Base-by-base conservation (phyloP, 2,888 invertebrate genomes). In the Lycaena phlaeas region DNA sequence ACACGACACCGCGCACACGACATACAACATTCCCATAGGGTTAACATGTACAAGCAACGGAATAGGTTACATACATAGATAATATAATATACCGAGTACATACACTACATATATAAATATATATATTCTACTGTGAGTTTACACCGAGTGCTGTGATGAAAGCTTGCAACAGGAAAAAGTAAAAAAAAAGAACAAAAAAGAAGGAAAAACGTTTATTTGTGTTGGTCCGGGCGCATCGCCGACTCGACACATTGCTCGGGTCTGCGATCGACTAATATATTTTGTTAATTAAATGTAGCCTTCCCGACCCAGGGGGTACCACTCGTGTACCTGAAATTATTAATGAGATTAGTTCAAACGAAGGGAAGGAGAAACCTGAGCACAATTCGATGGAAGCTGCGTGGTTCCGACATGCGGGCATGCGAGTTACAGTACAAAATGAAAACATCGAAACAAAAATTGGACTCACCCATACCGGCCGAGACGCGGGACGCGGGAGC, bases 311-410 rank as follows among this genome's bases (percentile, higher is more conserved):
- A 68, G 65, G 82, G 82, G 47, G 77, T 78, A 77, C n/a, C n/a
- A n/a, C 79, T 76, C 57, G 77, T 72, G 72, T 74, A 81, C 82
- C 84, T 82, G 84, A 84, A 82, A 82, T 76, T 76, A 76, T 78
- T 78, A 78, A 82, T 77, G 78, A 73, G 67, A 84, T 85, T 85
- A 84, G 84, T 84, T 79, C 69, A 76, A 81, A 79, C 79, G 70
- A 73, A 78, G 71, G 59, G 56, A 59, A 69, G 68, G 63, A 60
- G 64, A 64, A 64, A 59, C 57, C 51, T 51, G 47, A 48, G 69
- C 71, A 56, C 59, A 55, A 60, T 58, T 62, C 48, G 60, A 58
- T 58, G 59, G 50, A 68, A 73, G 74, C 75, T 42, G 65, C 63
- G 64, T 57, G 46, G 43, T 45, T 39, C 43, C 48, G 51, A 43